Conservation (phyloP, 2,113 vertebrate species). For the Bufo gargarizans region DNA sequence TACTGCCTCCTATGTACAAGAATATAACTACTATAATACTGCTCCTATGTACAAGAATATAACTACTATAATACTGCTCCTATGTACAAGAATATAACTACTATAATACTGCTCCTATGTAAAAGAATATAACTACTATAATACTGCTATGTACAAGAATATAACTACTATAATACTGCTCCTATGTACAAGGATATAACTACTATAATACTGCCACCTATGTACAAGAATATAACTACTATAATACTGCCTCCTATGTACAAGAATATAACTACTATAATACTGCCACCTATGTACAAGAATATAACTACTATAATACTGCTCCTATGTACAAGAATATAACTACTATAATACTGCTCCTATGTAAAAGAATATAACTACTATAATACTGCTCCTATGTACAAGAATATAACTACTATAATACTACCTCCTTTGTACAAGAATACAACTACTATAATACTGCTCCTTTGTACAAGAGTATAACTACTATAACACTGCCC, state of each 20-base stretch:
- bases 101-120: not conserved
- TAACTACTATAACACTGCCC: not conserved
- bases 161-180: not conserved
- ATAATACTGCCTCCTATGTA: not conserved
- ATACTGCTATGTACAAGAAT: not conserved
- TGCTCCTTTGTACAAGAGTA: not conserved
- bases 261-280: not conserved
- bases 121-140: conserved; percentile 2
- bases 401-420: conserved; percentile 1
- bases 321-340: not conserved
- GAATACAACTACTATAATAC: not conserved
- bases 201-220: not conserved
- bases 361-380: too few species aligned
- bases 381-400: not conserved
- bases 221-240: not conserved
- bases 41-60: not conserved
- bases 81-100: not conserved
- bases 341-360: not conserved
- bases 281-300: not conserved
- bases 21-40: not conserved
- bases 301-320: not conserved
- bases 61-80: not conserved
- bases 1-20: not conserved
- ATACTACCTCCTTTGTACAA: not conserved
- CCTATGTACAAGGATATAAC: not conserved